These are phyloP conservation scores for Nipponacmea schrenckii DNA, from an alignment of 2,888 invertebrate species.

Conservation along the genomic window DNA sequence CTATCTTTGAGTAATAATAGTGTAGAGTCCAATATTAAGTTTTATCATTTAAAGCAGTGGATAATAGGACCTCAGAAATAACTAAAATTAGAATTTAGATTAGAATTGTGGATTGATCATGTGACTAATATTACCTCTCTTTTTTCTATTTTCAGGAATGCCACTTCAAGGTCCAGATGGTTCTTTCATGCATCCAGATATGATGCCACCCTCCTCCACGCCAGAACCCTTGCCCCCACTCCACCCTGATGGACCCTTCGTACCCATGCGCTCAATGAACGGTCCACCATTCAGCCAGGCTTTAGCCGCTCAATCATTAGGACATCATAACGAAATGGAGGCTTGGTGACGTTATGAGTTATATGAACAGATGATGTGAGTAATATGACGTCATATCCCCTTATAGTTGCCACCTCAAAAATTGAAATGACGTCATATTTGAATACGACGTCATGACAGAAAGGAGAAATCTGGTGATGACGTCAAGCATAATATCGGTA, in stretches of 20 bases:
- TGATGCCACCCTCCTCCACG: constrained; percentile 41
- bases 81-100: too few species aligned
- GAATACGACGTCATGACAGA: too few species aligned
- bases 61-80: too few species aligned
- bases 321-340: constrained; percentile 44
- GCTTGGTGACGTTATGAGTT: constrained; percentile 37
- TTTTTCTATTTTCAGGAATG: constrained; percentile 30
- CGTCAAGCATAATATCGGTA: too few species aligned
- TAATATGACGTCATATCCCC: too few species aligned
- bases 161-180: constrained; percentile 36
- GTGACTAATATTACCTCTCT: background rate
- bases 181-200: constrained; percentile 41
- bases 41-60: too few species aligned
- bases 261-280: constrained; percentile 27
- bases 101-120: too few species aligned
- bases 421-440: too few species aligned
- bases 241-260: constrained; percentile 32
- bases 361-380: background rate
- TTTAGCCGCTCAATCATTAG: constrained; percentile 29
- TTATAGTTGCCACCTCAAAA: too few species aligned
- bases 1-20: too few species aligned
- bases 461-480: too few species aligned
- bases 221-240: constrained; percentile 40
- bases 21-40: too few species aligned
- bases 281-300: constrained; percentile 31